phyloP scores from a whole-genome alignment of 2,113 vertebrate genomes.

The Larimichthys crocea region DNA sequence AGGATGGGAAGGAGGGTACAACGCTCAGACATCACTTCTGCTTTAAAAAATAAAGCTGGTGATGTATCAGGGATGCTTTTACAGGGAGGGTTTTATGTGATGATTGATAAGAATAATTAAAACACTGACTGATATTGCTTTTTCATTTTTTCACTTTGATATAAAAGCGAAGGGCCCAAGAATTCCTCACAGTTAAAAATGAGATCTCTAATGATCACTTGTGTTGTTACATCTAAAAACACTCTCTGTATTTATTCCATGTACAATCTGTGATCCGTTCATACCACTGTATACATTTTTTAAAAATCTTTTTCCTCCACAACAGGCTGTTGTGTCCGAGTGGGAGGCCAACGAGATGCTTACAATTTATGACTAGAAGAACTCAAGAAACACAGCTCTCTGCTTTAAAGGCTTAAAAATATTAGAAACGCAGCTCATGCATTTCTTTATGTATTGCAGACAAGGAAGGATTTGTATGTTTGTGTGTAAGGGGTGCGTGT shows the following conservation, averaged over 20 bases:
- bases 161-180: conserved; percentile 67
- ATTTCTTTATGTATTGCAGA: conserved; percentile 86
- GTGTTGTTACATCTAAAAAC: conserved; percentile 54
- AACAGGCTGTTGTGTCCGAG: conserved; percentile 21
- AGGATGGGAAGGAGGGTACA: conserved; percentile 24
- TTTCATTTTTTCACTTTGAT: conserved; percentile 60
- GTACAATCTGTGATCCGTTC: conserved; percentile 63
- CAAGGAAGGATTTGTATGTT: conserved; percentile 68
- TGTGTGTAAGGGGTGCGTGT: conserved; percentile 50
- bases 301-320: conserved; percentile 30
- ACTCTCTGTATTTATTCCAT: conserved; percentile 50
- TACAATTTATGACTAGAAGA: conserved; percentile 78
- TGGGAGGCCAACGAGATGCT: conserved; percentile 61
- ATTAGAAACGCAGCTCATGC: conserved; percentile 86
- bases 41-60: conserved; percentile 79
- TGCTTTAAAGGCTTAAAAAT: conserved; percentile 81
- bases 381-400: conserved; percentile 77
- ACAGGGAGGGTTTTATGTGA: conserved; percentile 28
- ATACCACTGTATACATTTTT: conserved; percentile 19
- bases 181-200: conserved; percentile 71
- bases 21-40: conserved; percentile 58
- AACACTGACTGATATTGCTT: conserved; percentile 80
- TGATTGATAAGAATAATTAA: conserved; percentile 47
- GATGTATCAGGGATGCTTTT: conserved; percentile 43
- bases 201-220: conserved; percentile 59